Percentiles rank a stretch among this genome's conserved stretches.
These are phyloP conservation scores for Tympanoctomys barrerae DNA, from an alignment of 2,797 vertebrate species.

Conservation along the genomic window DNA sequence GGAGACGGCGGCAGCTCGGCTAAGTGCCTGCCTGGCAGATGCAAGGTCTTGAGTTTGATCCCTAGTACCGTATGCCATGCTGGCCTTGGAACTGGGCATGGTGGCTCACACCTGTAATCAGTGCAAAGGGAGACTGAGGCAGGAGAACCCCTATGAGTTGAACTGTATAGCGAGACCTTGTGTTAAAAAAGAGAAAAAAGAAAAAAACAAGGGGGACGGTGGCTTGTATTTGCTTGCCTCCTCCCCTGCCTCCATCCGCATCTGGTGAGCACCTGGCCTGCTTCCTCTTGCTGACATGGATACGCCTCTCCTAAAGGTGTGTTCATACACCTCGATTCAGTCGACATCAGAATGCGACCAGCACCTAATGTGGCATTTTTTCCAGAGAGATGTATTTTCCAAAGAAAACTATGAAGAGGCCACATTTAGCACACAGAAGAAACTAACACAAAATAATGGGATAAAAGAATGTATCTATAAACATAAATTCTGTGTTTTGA, in stretches of 20 bases:
- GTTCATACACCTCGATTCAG: neutral
- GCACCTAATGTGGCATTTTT: neutral
- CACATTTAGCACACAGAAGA: neutral
- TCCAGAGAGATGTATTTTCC: neutral
- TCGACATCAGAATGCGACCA: neutral
- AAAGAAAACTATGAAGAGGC: neutral
- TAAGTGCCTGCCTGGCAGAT: too few relatives aligned
- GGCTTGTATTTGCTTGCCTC: neutral
- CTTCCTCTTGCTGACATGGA: neutral
- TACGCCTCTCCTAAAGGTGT: neutral
- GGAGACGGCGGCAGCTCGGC: neutral
- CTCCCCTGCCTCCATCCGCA: neutral
- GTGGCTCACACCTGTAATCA: too few relatives aligned
- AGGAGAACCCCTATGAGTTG: too few relatives aligned
- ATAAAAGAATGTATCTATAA: neutral
- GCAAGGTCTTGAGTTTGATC: too few relatives aligned
- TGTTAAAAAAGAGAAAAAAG: too few relatives aligned
- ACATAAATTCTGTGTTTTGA: neutral
- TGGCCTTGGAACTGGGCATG: too few relatives aligned
- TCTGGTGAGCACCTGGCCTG: neutral
- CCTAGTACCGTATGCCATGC: too few relatives aligned
- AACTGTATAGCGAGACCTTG: too few relatives aligned
- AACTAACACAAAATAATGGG: neutral
- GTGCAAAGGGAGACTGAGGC: too few relatives aligned
- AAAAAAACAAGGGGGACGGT: too few relatives aligned